Conservation (phyloP, 2,888 invertebrate genomes). For the Acronicta aceris region DNA sequence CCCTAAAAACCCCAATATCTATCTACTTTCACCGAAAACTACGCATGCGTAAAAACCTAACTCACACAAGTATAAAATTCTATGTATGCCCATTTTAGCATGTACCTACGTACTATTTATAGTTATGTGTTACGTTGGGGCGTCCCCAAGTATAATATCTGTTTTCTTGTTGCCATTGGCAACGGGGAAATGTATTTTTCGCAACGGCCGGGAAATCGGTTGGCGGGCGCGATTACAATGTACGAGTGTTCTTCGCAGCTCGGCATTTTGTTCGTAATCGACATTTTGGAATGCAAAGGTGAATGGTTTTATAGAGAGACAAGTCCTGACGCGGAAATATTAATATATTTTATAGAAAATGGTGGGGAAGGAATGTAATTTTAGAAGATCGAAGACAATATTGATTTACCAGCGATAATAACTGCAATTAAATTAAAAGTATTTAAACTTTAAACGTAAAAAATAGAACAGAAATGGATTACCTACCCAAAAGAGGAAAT, state of each 20-base stretch:
- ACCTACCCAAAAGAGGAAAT: no score
- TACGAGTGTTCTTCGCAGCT: conserved; percentile 60
- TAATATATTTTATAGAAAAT: conserved; percentile 4
- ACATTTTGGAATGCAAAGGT: conserved; percentile 57
- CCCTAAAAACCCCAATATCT: conserved; percentile 87
- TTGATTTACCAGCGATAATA: neutral
- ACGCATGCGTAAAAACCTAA: conserved; percentile 88
- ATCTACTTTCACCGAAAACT: conserved; percentile 83
- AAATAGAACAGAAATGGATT: no score
- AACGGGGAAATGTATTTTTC: conserved; percentile 82
- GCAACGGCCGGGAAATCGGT: conserved; percentile 59
- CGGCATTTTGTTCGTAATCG: conserved; percentile 60
- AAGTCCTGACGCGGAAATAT: conserved; percentile 5
- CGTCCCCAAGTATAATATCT: conserved; percentile 79
- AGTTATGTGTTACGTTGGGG: conserved; percentile 65
- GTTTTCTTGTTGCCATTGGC: conserved; percentile 82
- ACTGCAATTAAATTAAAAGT: neutral
- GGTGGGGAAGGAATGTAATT: neutral
- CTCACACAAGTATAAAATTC: conserved; percentile 72
- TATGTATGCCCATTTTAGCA: conserved; percentile 79
- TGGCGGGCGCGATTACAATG: conserved; percentile 60
- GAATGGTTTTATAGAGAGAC: conserved; percentile 45
- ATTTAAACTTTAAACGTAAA: no score
- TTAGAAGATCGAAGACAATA: neutral
- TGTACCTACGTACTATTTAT: conserved; percentile 52